phyloP scores from a whole-genome alignment of 1,140 invertebrate species.

The Cheumatopsyche charites region DNA sequence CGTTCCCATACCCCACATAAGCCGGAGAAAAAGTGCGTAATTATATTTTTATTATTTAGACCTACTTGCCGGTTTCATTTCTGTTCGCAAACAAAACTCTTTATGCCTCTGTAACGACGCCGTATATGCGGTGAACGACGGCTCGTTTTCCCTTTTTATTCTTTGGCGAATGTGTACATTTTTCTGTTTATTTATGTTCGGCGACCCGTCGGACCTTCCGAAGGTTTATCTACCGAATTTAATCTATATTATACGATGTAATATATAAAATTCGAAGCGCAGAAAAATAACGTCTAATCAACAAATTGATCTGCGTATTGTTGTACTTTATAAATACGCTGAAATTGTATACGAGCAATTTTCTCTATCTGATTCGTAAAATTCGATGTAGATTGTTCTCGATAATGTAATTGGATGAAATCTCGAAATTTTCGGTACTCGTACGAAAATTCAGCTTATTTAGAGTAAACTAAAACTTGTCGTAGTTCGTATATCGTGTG shows the following conservation, averaged over 20 bases:
- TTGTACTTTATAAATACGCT: too few relatives aligned
- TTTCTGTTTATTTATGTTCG: neutral
- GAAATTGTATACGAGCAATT: too few relatives aligned
- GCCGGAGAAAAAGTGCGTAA: neutral
- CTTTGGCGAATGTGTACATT: neutral
- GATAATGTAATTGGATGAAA: slow-evolving; percentile 1
- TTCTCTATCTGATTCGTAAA: neutral
- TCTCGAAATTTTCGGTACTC: slow-evolving; percentile 5
- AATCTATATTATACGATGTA: neutral
- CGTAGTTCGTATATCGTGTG: neutral
- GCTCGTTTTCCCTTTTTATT: neutral
- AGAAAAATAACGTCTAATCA: slow-evolving; percentile 12
- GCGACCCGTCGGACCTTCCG: neutral
- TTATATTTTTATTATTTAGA: slow-evolving; percentile 8
- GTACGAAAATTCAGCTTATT: neutral
- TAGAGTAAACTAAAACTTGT: neutral
- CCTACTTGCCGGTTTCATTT: neutral
- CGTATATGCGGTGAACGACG: neutral
- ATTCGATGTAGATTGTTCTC: neutral
- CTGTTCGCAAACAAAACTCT: slow-evolving; percentile 1
- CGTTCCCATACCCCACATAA: too few relatives aligned
- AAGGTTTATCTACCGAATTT: slow-evolving; percentile 21
- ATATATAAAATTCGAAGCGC: slow-evolving; percentile 11
- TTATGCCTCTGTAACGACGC: neutral
- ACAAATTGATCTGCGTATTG: slow-evolving; percentile 6